Base-by-base conservation (phyloP, 30 jellyfish, hydroid and myxozoan species). In the Hydractinia echinata region DNA sequence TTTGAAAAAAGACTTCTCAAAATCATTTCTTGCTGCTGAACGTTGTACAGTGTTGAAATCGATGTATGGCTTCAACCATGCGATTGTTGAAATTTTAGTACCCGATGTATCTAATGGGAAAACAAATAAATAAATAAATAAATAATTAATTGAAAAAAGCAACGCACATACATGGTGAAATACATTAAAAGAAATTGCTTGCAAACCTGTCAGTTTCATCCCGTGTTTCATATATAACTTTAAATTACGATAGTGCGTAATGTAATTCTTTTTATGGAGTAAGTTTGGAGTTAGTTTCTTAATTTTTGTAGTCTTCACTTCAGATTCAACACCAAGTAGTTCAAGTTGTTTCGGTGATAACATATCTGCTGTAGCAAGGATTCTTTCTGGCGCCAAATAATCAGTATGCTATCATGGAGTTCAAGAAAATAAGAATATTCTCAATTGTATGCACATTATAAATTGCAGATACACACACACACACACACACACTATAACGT, bases 31-130 rank as follows among this genome's bases (percentile, higher is more conserved):
- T 4, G 91, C 87, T 13, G 56, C 51, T 16, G 73, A 21, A 70
- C 87, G 52, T 64, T 55, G 56, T 10, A 53, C 39, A 52, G 95
- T 86, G 74, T 86, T 87, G 73, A 87, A 87, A 70, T 87, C 92
- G 1, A 73, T 87, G 58, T 74, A 87, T 6, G 55, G 76, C 48
- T 87, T 87, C 60, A 87, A 39, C 92, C 95, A 87, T 51, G 84
- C 52, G 81, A 18, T 69, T 87, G 95, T 60, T 72, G 49, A 67
- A 87, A 87, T 74, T 67, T 78, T 51, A 86, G 61, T 21, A 73
- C 92, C 6, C 81, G 64, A 80, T 87, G 88, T 53, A 67, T 81
- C 71, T 85, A 66, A 15, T 52, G 73, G 7, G 81, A 55, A 21
- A 44, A 54, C 7, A 81, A 55, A 7, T 85, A 91, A 49, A 72